Base-by-base conservation (phyloP, 2,888 invertebrate species). In the Trissoscelio sp. region DNA sequence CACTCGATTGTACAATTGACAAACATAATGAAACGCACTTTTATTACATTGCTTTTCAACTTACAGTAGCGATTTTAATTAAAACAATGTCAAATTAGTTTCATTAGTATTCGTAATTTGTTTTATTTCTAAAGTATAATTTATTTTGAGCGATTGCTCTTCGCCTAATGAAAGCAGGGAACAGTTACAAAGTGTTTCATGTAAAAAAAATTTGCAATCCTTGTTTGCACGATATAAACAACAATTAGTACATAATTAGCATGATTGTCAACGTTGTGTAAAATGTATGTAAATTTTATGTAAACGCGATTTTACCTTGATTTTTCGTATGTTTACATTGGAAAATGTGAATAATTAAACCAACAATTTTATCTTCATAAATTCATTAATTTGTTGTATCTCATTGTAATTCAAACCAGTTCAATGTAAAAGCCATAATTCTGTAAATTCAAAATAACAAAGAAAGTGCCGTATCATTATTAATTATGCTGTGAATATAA, bases 401-500 rank as follows among this genome's bases (percentile, higher is more conserved):
- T 7, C 31, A 31, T 31, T 31, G 2, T 7, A 16, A 44, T n/a
- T n/a, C n/a, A n/a, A n/a, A n/a, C n/a, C n/a, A n/a, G n/a, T n/a
- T n/a, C n/a, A n/a, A n/a, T n/a, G n/a, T n/a, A n/a, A n/a, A n/a
- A n/a, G n/a, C n/a, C n/a, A n/a, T 31, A 31, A 31, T 9, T 31
- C n/a, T 12, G n/a, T 37, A 37, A 1, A 12, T 37, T 37, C 12
- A 37, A n/a, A 37, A 1, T 37, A 37, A 37, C 9, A 37, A 37
- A n/a, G 9, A 37, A 37, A 1, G n/a, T 20, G 11, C 7, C 0
- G 18, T 20, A 46, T 11, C 3, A 20, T 46, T 24, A 51, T 51
- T 37, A 37, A 37, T 37, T 37, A 37, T 37, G 37, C n/a, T 37
- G 55, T 37, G 34, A 37, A 57, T 24, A 11, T 37, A 57, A 57